These are phyloP conservation scores for Chaitophorus viminalis DNA, from an alignment of 2,888 invertebrate genomes.

Conservation along the genomic window DNA sequence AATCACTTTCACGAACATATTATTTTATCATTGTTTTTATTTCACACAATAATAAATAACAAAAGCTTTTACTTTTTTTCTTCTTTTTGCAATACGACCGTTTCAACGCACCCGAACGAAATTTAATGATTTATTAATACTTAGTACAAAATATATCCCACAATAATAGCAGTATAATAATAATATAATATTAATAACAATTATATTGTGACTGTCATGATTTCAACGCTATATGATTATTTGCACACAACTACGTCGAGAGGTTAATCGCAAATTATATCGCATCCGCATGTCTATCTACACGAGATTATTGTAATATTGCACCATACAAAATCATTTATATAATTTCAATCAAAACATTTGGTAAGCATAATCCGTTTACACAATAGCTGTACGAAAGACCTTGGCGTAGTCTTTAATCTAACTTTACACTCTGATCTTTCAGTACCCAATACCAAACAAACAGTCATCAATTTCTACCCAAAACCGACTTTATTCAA, in stretches of 20 bases:
- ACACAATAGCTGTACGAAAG: neutral
- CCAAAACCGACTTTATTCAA: conserved; percentile 18
- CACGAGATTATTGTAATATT: too few species aligned
- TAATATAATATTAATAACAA: too few species aligned
- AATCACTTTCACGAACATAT: neutral
- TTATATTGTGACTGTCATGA: neutral
- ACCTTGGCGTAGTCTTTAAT: neutral
- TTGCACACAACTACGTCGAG: neutral
- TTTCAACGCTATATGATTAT: neutral
- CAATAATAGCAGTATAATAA: too few species aligned
- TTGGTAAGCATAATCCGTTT: neutral
- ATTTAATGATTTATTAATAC: too few species aligned
- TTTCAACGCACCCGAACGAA: neutral
- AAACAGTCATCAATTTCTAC: conserved; percentile 28
- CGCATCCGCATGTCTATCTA: neutral
- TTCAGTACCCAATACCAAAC: conserved; percentile 8
- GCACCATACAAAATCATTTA: neutral
- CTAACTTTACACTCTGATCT: conserved; percentile 37
- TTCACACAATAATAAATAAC: neutral
- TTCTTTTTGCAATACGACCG: neutral
- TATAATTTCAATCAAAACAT: conserved; percentile 35
- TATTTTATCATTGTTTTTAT: neutral
- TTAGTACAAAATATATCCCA: too few species aligned
- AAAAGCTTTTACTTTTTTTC: neutral
- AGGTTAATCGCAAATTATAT: neutral